phyloP scores from a whole-genome alignment of 2,113 vertebrate species.

The Urocolius indicus region DNA sequence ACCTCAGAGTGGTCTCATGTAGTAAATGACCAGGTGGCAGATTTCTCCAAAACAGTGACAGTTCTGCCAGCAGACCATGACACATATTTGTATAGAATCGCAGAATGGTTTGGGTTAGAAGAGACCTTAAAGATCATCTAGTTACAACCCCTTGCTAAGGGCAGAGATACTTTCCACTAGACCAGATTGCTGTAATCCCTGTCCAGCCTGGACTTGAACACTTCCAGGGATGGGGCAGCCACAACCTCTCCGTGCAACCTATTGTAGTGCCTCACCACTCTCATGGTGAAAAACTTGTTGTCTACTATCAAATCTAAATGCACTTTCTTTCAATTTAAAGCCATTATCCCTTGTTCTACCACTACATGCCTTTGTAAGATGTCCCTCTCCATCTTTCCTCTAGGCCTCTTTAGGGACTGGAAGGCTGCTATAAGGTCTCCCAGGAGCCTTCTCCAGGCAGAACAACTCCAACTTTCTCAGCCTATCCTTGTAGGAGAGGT shows the following conservation, averaged over 20 bases:
- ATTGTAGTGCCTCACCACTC: background rate
- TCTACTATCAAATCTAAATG: background rate
- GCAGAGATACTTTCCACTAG: background rate
- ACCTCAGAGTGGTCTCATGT: background rate
- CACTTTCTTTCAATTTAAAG: background rate
- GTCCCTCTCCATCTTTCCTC: background rate
- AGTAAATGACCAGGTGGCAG: background rate
- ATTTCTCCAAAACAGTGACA: background rate
- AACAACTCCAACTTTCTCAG: no score
- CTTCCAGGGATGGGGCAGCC: background rate
- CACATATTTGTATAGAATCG: fast-evolving
- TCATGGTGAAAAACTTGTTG: background rate
- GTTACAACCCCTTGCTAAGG: background rate
- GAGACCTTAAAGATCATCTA: background rate
- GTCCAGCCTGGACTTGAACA: background rate
- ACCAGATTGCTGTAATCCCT: background rate
- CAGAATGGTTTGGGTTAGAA: background rate
- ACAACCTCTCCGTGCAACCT: background rate
- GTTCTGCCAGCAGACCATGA: fast-evolving
- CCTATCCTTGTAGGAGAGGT: background rate
- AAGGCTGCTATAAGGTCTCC: background rate
- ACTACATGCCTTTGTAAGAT: background rate
- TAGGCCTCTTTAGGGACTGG: background rate
- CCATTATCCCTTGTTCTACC: no score
- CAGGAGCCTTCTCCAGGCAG: no score